phyloP scores from a whole-genome alignment of 2,888 invertebrate species.

The Scaptodrosophila latifasciaeformis region DNA sequence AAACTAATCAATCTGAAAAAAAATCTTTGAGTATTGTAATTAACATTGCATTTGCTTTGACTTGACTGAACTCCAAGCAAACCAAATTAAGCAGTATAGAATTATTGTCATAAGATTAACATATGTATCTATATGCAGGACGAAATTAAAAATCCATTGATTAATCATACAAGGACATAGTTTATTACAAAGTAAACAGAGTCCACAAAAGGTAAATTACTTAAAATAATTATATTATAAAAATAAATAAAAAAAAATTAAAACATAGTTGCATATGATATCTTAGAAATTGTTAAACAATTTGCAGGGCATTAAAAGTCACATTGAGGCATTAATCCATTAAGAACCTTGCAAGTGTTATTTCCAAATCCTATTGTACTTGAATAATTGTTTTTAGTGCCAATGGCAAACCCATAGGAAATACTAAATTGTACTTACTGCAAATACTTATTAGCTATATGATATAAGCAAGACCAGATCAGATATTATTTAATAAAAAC shows the following conservation, averaged over 20 bases:
- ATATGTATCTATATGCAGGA: too few species aligned
- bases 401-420: constrained; percentile 1
- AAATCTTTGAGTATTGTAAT: too few species aligned
- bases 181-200: background rate
- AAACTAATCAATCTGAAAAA: too few species aligned
- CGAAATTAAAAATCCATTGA: too few species aligned
- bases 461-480: constrained; percentile 17
- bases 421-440: constrained; percentile 1
- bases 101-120: too few species aligned
- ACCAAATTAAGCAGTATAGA: too few species aligned
- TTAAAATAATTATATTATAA: constrained; percentile 4
- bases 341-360: constrained; percentile 26
- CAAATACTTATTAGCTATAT: constrained; percentile 8
- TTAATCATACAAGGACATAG: too few species aligned
- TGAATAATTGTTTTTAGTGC: constrained; percentile 12
- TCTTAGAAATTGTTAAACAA: constrained; percentile 44
- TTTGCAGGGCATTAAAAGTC: constrained; percentile 17
- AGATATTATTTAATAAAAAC: constrained; percentile 37
- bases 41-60: too few species aligned
- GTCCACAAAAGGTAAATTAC: constrained; percentile 4
- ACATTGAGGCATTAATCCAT: constrained; percentile 27
- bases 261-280: constrained; percentile 2
- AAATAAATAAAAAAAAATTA: background rate
- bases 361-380: constrained; percentile 17
- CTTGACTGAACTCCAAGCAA: too few species aligned